Evolutionary conservation across 2,113 vertebrate genomes (phyloP).

Genomic region (Atlantisia rogersi): DNA sequence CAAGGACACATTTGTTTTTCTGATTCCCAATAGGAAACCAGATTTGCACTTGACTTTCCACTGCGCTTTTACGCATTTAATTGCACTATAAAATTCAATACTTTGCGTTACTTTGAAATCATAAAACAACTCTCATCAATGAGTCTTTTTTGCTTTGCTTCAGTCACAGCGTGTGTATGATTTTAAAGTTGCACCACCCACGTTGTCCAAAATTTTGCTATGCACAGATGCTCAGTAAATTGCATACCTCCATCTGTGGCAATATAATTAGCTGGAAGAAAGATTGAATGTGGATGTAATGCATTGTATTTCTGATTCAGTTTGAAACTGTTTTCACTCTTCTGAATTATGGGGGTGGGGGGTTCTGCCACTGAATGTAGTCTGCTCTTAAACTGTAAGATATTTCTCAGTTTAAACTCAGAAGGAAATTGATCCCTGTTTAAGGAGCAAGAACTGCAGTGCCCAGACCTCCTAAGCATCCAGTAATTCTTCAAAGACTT

Average conservation of each 20-base stretch:
- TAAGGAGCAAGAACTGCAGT: neutral
- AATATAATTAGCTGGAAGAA: conserved; percentile 51
- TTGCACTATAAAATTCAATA: conserved; percentile 9
- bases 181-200: conserved; percentile 50
- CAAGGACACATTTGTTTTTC: neutral
- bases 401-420: neutral
- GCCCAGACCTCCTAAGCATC: neutral
- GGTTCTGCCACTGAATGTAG: neutral
- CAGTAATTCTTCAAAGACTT: neutral
- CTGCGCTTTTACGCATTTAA: neutral
- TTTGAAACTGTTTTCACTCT: conserved; percentile 3
- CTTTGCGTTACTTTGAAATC: conserved; percentile 19
- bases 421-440: neutral
- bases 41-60: neutral
- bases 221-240: conserved; percentile 69
- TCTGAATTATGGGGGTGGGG: neutral
- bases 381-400: neutral
- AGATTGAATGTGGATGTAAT: conserved; percentile 4
- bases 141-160: conserved; percentile 30
- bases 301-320: conserved; percentile 17
- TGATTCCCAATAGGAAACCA: neutral
- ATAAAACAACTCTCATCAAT: conserved; percentile 24
- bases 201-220: conserved; percentile 58
- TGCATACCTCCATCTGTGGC: conserved; percentile 47
- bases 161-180: conserved; percentile 17